A percentile compares a stretch with the other conserved stretches of the same genome.
Evolutionary conservation across 2,113 vertebrate genomes (phyloP).

Genomic region (Gambusia affinis): DNA sequence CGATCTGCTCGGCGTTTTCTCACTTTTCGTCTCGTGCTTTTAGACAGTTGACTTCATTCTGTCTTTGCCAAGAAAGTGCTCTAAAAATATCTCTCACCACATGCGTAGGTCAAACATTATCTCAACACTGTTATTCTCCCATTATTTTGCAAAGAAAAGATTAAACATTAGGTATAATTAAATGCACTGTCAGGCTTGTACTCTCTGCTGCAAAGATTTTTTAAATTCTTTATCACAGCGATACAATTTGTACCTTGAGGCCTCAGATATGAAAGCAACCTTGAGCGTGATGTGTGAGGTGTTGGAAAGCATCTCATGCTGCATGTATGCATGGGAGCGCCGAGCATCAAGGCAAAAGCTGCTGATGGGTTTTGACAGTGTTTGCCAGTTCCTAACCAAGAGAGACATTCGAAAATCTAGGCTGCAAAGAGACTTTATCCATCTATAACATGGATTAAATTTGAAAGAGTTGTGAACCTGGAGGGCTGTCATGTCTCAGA

Average conservation of each 20-base stretch:
- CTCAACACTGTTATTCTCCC: not conserved
- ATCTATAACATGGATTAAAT: slow-evolving; percentile 29
- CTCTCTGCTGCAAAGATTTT: not conserved
- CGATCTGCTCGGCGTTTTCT: not conserved
- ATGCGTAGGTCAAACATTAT: slow-evolving; percentile 35
- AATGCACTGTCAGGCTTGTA: slow-evolving; percentile 13
- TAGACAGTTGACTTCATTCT: slow-evolving; percentile 4
- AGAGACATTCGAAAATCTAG: slow-evolving; percentile 24
- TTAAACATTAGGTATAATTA: slow-evolving; percentile 8
- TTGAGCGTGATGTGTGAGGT: slow-evolving; percentile 35
- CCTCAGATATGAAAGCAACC: slow-evolving; percentile 21
- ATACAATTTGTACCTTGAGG: slow-evolving; percentile 25
- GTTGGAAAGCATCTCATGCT: not conserved
- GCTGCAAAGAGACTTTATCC: slow-evolving; percentile 13
- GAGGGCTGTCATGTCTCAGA: slow-evolving; percentile 13
- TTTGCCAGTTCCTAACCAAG: slow-evolving; percentile 28
- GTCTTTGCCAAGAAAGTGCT: slow-evolving; percentile 12
- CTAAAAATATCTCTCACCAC: slow-evolving; percentile 21
- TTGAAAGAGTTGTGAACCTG: not conserved
- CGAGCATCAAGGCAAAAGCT: slow-evolving; percentile 18
- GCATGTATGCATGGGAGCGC: not conserved
- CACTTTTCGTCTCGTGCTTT: slow-evolving; percentile 31
- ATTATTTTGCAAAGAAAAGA: slow-evolving; percentile 1
- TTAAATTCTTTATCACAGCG: slow-evolving; percentile 19
- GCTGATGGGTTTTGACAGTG: slow-evolving; percentile 20